Conservation (phyloP, 2,888 invertebrate genomes). For the Cosmorhoe ocellata region DNA sequence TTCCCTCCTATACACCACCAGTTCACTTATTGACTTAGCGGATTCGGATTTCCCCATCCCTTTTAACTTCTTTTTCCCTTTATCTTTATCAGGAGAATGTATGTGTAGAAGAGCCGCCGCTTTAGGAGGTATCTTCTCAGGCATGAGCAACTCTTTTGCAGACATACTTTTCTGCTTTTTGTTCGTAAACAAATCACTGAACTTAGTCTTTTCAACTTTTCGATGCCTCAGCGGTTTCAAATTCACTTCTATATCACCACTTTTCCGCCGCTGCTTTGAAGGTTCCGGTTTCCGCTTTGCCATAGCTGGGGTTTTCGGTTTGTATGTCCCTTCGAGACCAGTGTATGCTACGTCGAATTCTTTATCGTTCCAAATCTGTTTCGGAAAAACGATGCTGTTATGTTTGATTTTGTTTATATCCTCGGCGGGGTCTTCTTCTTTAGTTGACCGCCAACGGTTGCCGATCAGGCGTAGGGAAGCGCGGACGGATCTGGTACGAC, state of each 20-base stretch:
- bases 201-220: conserved; percentile 72
- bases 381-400: conserved; percentile 63
- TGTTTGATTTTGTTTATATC: conserved; percentile 62
- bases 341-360: conserved; percentile 70
- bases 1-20: conserved; percentile 54
- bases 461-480: conserved; percentile 86
- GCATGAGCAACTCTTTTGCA: conserved; percentile 70
- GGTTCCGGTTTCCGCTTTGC: conserved; percentile 66
- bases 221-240: conserved; percentile 65
- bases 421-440: conserved; percentile 64
- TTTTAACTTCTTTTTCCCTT: conserved; percentile 65
- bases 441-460: conserved; percentile 81
- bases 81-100: conserved; percentile 68
- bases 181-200: conserved; percentile 74
- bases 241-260: conserved; percentile 71
- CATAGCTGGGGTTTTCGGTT: conserved; percentile 74
- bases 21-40: conserved; percentile 61
- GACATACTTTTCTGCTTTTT: conserved; percentile 73
- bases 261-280: conserved; percentile 61
- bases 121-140: conserved; percentile 83
- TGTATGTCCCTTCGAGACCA: conserved; percentile 75
- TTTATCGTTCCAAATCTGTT: conserved; percentile 71
- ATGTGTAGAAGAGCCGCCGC: conserved; percentile 84
- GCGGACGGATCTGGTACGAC: conserved; percentile 87
- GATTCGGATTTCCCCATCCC: conserved; percentile 70